Percentiles rank a stretch among this genome's conserved stretches.
Evolutionary conservation across 2,113 vertebrate species (phyloP).

Genomic region (Trogon surrucura): DNA sequence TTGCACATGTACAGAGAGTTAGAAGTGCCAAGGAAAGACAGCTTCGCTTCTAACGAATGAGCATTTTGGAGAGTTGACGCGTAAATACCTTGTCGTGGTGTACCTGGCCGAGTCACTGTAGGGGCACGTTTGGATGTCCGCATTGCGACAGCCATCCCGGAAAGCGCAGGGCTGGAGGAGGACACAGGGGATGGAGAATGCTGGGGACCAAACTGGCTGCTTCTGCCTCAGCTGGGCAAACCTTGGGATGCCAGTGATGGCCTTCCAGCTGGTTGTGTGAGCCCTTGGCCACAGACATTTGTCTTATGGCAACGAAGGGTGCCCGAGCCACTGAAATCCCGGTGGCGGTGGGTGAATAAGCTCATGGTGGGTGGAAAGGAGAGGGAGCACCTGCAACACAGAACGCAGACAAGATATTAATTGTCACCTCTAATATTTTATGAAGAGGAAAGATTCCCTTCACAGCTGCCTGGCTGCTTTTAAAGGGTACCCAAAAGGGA

Average conservation of each 20-base stretch:
- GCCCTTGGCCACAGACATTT: not conserved
- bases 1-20: not conserved
- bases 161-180: not conserved
- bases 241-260: not conserved
- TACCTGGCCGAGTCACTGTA: not conserved
- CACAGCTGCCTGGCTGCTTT: not conserved
- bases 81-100: not conserved
- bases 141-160: fast-evolving
- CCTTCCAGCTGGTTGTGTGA: not conserved
- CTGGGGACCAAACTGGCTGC: fast-evolving
- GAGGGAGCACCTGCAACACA: not conserved
- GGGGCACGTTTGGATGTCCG: too few relatives aligned
- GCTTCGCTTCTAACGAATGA: not conserved
- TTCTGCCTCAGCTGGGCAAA: not conserved
- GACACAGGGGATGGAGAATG: not conserved
- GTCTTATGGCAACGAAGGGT: not conserved
- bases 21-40: not conserved
- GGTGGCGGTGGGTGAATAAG: not conserved
- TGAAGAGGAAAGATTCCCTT: slow-evolving; percentile 32
- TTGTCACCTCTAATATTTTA: slow-evolving; percentile 47
- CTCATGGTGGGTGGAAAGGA: not conserved
- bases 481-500: slow-evolving; percentile 1
- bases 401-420: slow-evolving; percentile 9
- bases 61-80: not conserved
- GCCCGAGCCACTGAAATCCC: not conserved